These are phyloP conservation scores for Rhagium mordax DNA, from an alignment of 2,888 invertebrate genomes.

Conservation along the genomic window DNA sequence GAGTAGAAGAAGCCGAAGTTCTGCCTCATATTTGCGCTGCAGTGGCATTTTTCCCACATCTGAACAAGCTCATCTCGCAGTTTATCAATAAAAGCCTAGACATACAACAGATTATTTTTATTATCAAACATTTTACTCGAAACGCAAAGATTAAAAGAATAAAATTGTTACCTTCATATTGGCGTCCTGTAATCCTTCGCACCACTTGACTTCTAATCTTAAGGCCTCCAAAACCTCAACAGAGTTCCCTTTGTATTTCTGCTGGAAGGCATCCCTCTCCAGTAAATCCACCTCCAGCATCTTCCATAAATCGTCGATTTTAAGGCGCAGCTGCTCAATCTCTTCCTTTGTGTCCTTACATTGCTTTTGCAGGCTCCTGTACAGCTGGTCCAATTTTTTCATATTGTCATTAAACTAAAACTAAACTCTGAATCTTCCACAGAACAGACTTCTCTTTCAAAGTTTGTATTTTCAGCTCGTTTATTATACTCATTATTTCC, in stretches of 20 bases:
- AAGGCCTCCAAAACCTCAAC: slow-evolving; percentile 74
- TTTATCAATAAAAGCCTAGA: slow-evolving; percentile 75
- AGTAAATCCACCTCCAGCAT: slow-evolving; percentile 79
- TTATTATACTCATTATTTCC: slow-evolving; percentile 66
- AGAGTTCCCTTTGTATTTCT: slow-evolving; percentile 76
- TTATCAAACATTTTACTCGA: too few relatives aligned
- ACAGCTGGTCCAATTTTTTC: slow-evolving; percentile 74
- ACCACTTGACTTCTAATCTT: slow-evolving; percentile 81
- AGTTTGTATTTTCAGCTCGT: slow-evolving; percentile 67
- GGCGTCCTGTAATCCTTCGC: slow-evolving; percentile 82
- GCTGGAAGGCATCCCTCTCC: slow-evolving; percentile 77
- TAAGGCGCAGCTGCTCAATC: slow-evolving; percentile 69
- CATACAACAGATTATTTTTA: too few relatives aligned
- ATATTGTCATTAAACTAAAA: too few relatives aligned
- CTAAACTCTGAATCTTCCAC: slow-evolving; percentile 72
- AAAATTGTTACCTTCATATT: slow-evolving; percentile 76
- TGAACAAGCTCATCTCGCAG: slow-evolving; percentile 80
- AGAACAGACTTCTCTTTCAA: slow-evolving; percentile 67
- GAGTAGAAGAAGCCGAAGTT: slow-evolving; percentile 78
- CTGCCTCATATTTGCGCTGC: slow-evolving; percentile 74
- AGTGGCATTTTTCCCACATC: slow-evolving; percentile 86
- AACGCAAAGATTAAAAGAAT: neutral
- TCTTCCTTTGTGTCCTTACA: slow-evolving; percentile 74
- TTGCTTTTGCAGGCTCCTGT: slow-evolving; percentile 73
- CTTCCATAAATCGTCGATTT: slow-evolving; percentile 80